Base-by-base conservation (phyloP, 2,797 vertebrate genomes). In the Atherinosoma microstoma region DNA sequence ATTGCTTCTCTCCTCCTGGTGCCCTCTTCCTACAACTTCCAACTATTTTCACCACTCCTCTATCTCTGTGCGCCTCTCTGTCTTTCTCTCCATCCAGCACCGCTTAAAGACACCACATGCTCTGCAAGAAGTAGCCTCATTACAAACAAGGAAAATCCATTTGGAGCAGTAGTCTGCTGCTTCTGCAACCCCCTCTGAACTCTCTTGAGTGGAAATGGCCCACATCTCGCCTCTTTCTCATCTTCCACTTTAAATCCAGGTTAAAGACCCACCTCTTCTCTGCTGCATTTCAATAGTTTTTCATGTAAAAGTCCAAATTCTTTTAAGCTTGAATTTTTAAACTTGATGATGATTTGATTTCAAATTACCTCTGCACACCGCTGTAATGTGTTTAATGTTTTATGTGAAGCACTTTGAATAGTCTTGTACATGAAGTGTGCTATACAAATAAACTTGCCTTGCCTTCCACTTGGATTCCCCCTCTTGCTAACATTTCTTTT, bases 131-230 rank as follows among this genome's bases (percentile, higher is more conserved):
- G 87, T 76, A 79, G 92, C 85, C 91, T 93, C 90, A 93, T 93
- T 94, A 91, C 92, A 93, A 93, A 91, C 91, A 92, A 90, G 91
- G 91, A 94, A 94, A 94, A 94, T 93, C 93, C 91, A 94, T 94
- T 94, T 94, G 87, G 89, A 90, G 84, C 90, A 82, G 89, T 87
- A 78, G 83, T 93, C 86, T 91, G 86, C 90, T 66, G 80, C 87
- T 89, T 84, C 83, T 71, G 79, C 74, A 87, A 82, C 88, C 92
- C 86, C 84, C 84, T 86, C 88, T 89, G 86, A 93, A 93, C 87
- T 92, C 92, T 93, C 93, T 80, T 64, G 86, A 94, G 93, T 89
- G 80, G 83, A 88, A 84, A 75, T 85, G 86, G 75, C 82, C 85
- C 90, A 89, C 75, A 86, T 86, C 75, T 70, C 71, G 84, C 66